phyloP scores from a whole-genome alignment of 2,113 vertebrate genomes.

The Thunnus thynnus region DNA sequence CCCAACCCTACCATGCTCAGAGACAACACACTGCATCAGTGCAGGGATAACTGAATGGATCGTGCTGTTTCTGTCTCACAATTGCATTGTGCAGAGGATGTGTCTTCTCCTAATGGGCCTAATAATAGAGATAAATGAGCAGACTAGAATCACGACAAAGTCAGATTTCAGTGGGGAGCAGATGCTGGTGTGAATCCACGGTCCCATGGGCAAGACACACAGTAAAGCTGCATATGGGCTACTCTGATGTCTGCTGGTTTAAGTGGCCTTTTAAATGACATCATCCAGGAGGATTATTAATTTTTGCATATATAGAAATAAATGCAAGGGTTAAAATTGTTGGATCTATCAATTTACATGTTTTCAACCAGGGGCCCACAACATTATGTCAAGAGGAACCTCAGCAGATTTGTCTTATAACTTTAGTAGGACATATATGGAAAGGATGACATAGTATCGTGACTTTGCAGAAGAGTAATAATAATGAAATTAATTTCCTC shows the following conservation, averaged over 20 bases:
- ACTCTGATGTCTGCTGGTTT: conserved; percentile 49
- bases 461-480: background rate
- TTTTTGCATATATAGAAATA: background rate
- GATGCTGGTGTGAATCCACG: conserved; percentile 68
- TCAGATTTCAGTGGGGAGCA: conserved; percentile 60
- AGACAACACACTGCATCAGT: background rate
- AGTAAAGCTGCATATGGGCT: conserved; percentile 60
- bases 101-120: conserved; percentile 48
- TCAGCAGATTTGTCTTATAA: no score
- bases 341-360: background rate
- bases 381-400: no score
- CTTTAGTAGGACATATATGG: no score
- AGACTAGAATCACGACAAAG: conserved; percentile 12
- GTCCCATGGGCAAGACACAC: conserved; percentile 65
- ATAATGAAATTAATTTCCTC: background rate
- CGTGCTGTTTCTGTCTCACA: background rate
- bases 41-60: background rate
- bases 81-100: background rate
- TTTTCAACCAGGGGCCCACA: background rate
- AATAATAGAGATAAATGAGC: conserved; percentile 71
- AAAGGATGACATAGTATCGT: background rate
- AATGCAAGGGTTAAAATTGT: background rate
- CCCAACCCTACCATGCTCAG: conserved; percentile 1
- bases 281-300: conserved; percentile 49
- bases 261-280: conserved; percentile 70